Evolutionary conservation across 2,797 vertebrate species (phyloP).

Genomic region (Euthynnus affinis): DNA sequence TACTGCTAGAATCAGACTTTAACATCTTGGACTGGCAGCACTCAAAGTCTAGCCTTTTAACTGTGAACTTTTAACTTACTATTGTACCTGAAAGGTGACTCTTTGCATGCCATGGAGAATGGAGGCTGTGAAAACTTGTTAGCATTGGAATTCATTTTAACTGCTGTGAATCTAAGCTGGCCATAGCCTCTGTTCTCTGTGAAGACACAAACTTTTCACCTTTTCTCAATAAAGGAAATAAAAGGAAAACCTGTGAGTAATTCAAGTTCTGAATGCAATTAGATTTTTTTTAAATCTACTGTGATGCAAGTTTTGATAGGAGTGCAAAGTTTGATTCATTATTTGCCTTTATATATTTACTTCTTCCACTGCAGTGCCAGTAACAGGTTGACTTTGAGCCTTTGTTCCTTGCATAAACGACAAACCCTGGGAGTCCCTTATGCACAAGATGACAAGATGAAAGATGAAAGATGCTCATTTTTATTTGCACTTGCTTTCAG

Average conservation of each 20-base stretch:
- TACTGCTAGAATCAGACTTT: neutral
- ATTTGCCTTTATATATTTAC: neutral
- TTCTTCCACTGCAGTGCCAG: neutral
- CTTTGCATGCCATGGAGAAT: neutral
- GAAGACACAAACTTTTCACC: neutral
- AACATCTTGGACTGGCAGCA: neutral
- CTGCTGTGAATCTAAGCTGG: neutral
- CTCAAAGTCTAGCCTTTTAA: neutral
- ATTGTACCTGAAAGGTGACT: neutral
- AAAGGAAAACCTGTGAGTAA: neutral
- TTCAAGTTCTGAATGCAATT: neutral
- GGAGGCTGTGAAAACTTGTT: neutral
- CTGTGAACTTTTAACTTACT: neutral
- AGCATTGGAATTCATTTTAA: too few relatives aligned
- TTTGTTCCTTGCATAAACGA: conserved; percentile 23
- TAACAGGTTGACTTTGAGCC: conserved; percentile 28
- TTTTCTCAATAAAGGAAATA: neutral
- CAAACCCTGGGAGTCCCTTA: conserved; percentile 29
- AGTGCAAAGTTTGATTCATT: neutral
- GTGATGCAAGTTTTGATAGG: neutral
- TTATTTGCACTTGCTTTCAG: conserved; percentile 59
- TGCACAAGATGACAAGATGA: conserved; percentile 18
- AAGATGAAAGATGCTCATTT: conserved; percentile 36
- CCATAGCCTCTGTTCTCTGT: neutral
- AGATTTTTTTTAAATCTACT: neutral